These are phyloP conservation scores for Cylindroiulus punctatus DNA, from an alignment of 2,888 invertebrate genomes.

Conservation along the genomic window DNA sequence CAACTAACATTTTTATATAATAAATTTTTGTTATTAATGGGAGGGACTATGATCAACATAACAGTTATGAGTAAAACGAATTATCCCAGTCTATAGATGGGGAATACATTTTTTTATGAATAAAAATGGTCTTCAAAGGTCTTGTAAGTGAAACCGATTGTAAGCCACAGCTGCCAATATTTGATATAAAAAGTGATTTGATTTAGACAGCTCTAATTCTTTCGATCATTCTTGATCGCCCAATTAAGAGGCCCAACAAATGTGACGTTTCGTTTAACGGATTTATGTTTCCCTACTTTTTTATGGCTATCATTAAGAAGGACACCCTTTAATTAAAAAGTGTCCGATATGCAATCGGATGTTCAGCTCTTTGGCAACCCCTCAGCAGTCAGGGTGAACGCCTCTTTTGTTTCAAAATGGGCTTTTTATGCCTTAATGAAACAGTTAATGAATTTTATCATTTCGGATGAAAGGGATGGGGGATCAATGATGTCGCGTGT, in stretches of 20 bases:
- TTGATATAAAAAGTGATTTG: background rate
- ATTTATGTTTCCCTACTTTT: background rate
- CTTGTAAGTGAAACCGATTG: no score
- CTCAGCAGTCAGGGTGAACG: background rate
- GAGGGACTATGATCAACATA: no score
- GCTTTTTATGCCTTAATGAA: constrained; percentile 17
- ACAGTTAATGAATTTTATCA: constrained; percentile 25
- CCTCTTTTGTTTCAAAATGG: constrained; percentile 24
- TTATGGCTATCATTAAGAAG: background rate
- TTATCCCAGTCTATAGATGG: no score
- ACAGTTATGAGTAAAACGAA: no score
- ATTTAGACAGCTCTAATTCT: background rate
- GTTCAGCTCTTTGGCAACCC: background rate
- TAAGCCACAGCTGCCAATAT: no score
- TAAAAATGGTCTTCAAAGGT: no score
- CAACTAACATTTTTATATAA: no score
- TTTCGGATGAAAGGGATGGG: background rate
- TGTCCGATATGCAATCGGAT: background rate
- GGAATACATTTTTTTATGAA: no score
- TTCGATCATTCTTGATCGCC: background rate
- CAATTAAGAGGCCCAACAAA: constrained; percentile 25
- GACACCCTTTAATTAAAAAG: constrained; percentile 2
- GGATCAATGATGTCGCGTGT: background rate
- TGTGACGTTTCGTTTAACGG: constrained; percentile 15
- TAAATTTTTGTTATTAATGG: no score